Evolutionary conservation across 2,113 vertebrate species (phyloP), one percentile per base, ranked within the genome.

Genomic region (Electrona antarctica): DNA sequence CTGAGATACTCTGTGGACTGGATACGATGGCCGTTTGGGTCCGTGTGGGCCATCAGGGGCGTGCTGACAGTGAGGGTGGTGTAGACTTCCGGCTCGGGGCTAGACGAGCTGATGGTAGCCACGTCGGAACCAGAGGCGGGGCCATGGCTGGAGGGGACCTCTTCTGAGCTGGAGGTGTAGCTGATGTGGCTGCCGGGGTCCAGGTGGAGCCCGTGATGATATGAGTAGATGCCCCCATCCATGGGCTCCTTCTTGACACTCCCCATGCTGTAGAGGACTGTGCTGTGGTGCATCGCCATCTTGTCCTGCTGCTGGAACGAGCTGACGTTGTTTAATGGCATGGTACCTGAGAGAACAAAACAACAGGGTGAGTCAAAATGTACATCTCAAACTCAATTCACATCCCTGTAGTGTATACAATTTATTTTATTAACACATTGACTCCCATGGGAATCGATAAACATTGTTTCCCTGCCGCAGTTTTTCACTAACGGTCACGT

Each of bases 231-330:
- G 81, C 91, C 85, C 48, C 89, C 88, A 60, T 94, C 93, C 85
- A 91, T 70, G 64, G 95, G 95, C 90, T 99, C 98, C 85, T 98
- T 97, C 86, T 99, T 99, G 88, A 98, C 94, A 77, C 93, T 95
- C 74, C 94, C 95, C 90, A 98, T 94, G 1, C 95, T 95, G 87
- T 98, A 98, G 77, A 98, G 95, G 29, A 98, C 95, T 0, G 96
- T 93, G 77, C 91, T 94, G 0, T 96, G 95, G 67, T 97, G 69
- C 7, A 98, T 90, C 78, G 69, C 82, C 76, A 92, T 74, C 85
- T 91, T 93, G 82, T 92, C 92, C 83, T 91, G 88, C 63, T 79
- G 88, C 84, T 82, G 87, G 69, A 89, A 85, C 45, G 89, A 97
- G 91, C 86, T 94, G 89, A 90, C 94, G 65, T 94, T 91, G 83